Conservation (phyloP, 2,113 vertebrate species). For the Erythrocercus mccallii region DNA sequence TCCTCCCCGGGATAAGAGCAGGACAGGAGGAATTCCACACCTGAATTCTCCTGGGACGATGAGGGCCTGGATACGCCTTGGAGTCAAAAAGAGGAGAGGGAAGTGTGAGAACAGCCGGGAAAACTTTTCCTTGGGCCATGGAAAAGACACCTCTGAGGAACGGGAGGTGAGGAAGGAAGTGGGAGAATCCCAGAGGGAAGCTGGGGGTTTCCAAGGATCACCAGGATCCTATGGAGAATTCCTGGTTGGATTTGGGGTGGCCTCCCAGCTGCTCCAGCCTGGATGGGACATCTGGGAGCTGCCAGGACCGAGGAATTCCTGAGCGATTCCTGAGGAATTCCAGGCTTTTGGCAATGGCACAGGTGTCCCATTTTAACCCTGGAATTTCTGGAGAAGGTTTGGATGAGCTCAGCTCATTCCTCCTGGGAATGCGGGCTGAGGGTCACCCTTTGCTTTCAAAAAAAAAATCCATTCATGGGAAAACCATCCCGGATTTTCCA, state of each 20-base stretch:
- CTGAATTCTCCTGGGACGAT: neutral
- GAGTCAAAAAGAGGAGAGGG: neutral
- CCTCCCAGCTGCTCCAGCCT: neutral
- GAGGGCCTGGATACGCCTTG: constrained; percentile 34
- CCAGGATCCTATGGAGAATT: fast-evolving
- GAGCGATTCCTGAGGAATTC: neutral
- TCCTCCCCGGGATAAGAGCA: neutral
- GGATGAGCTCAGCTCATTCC: neutral
- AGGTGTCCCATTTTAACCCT: neutral
- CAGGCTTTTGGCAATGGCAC: neutral
- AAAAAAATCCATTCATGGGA: neutral
- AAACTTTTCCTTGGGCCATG: neutral
- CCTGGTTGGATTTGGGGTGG: neutral
- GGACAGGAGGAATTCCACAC: neutral
- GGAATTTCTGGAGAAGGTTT: neutral
- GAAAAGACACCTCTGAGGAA: neutral
- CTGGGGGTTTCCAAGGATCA: neutral
- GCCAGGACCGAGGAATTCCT: neutral
- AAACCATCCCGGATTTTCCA: neutral
- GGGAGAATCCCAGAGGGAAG: neutral
- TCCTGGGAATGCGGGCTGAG: fast-evolving
- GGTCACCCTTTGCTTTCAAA: neutral
- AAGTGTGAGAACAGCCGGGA: neutral
- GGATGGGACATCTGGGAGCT: neutral
- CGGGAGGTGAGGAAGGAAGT: neutral